Evolutionary conservation across 2,888 invertebrate genomes (phyloP).

Genomic region (Caenorhabditis sulstoni): DNA sequence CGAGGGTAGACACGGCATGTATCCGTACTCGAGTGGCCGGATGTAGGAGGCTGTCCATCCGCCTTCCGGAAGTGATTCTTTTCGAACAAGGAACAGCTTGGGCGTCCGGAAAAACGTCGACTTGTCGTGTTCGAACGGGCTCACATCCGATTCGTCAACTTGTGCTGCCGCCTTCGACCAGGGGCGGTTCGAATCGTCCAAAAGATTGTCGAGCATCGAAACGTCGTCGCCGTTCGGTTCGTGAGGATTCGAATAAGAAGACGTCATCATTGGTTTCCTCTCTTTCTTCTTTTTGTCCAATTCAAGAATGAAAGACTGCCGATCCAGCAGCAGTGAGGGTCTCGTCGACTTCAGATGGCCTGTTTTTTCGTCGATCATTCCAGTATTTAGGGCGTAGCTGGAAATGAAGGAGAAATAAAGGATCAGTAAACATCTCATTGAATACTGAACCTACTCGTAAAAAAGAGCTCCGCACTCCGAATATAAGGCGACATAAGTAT

Average conservation of each 20-base stretch:
- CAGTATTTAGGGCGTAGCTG: conserved; percentile 40
- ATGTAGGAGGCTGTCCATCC: conserved; percentile 25
- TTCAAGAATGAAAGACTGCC: conserved; percentile 3
- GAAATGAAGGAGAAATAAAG: background rate
- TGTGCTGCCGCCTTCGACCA: conserved; percentile 36
- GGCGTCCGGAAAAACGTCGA: conserved; percentile 46
- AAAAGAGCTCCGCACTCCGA: conserved; percentile 56
- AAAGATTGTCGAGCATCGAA: conserved; percentile 38
- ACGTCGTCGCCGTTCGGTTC: conserved; percentile 20
- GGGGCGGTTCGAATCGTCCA: conserved; percentile 50
- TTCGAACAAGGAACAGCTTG: conserved; percentile 45
- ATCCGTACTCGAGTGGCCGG: conserved; percentile 47
- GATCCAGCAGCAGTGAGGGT: conserved; percentile 31
- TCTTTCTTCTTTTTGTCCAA: conserved; percentile 11
- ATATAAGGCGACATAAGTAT: conserved; percentile 25
- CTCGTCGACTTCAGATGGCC: conserved; percentile 35
- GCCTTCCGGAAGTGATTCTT: conserved; percentile 1
- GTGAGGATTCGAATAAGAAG: background rate
- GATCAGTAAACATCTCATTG: background rate
- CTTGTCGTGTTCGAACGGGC: conserved; percentile 1
- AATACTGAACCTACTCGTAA: conserved; percentile 25
- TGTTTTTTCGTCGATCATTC: conserved; percentile 40
- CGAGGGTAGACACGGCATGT: conserved; percentile 44
- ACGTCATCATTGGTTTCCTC: too few species aligned
- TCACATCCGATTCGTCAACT: conserved; percentile 20